Evolutionary conservation across 2,888 invertebrate genomes (phyloP).

Genomic region (Drosophila colorata): DNA sequence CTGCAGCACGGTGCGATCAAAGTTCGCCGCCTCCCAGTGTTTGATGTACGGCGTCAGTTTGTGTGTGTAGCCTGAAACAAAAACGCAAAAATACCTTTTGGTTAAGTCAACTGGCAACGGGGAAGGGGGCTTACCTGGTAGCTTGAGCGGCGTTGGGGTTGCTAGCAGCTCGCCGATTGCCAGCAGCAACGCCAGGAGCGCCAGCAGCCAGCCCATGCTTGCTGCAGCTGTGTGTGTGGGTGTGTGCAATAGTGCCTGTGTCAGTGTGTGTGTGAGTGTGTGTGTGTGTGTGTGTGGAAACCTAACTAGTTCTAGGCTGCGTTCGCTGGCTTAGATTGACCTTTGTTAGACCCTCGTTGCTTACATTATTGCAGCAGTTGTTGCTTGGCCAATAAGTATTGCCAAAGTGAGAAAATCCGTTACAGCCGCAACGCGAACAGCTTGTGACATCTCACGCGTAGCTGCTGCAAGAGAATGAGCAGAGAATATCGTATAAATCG

Average conservation of each 20-base stretch:
- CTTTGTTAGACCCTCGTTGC: slow-evolving; percentile 57
- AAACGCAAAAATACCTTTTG: background rate
- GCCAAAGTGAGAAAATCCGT: slow-evolving; percentile 54
- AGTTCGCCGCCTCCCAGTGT: slow-evolving; percentile 92
- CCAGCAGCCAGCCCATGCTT: slow-evolving; percentile 85
- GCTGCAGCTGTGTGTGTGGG: slow-evolving; percentile 34
- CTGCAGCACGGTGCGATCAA: slow-evolving; percentile 87
- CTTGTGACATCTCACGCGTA: slow-evolving; percentile 65
- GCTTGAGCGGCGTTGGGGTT: slow-evolving; percentile 84
- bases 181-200: slow-evolving; percentile 84
- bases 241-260: slow-evolving; percentile 15
- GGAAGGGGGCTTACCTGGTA: slow-evolving; percentile 81
- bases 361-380: slow-evolving; percentile 72
- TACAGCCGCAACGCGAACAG: slow-evolving; percentile 35
- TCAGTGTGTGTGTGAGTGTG: slow-evolving; percentile 9
- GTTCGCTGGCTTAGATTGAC: slow-evolving; percentile 64
- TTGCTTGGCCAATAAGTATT: slow-evolving; percentile 44
- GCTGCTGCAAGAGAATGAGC: slow-evolving; percentile 54
- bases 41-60: slow-evolving; percentile 90
- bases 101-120: slow-evolving; percentile 3
- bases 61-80: slow-evolving; percentile 87
- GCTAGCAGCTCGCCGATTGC: slow-evolving; percentile 84
- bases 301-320: slow-evolving; percentile 78
- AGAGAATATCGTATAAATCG: slow-evolving; percentile 18
- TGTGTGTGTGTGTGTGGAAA: slow-evolving; percentile 55